Base-by-base conservation (phyloP, 2,888 invertebrate genomes). In the Azorinus chamasolen region DNA sequence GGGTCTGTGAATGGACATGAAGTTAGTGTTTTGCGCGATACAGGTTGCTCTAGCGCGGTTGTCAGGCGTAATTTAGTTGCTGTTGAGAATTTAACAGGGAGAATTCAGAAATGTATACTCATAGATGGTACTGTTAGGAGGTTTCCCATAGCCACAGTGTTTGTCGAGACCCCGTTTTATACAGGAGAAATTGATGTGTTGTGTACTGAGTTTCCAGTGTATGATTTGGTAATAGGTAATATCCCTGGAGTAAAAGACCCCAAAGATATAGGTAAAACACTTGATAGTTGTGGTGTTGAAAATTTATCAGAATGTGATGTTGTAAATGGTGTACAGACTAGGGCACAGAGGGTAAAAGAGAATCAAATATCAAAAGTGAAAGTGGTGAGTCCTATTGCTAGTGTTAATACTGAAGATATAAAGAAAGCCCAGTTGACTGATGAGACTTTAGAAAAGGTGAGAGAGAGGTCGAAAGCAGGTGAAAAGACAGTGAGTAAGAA, bases 131-230 rank as follows among this genome's bases (percentile, higher is more conserved):
- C 39, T 12, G 22, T 20, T 10, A 24, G 39, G 16, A 20, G 18
- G n/a, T 3, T 41, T 2, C 57, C 41, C 3, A 5, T 39, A 25
- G 82, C 72, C 24, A 20, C 24, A 14, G 64, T 82, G 5, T 32
- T 20, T 27, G 20, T 82, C 8, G 65, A 72, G 18, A 72, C 72
- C 1, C 71, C 79, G 16, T 81, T 53, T 57, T 71, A 22, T 20
- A 51, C 39, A 27, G 71, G 79, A 18, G 46, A 61, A 14, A 32
- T 65, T 8, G 32, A 61, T 24, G 78, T 68, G 20, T 57, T n/a
- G 41, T 57, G 57, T 57, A 57, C 41, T 39, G 57, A 57, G 10
- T 6, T 41, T 41, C 57, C 57, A 5, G 39, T 41, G 4, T 57
- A 39, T n/a, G 57, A 57, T 57, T 10, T 57, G 8, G 14, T 57